Evolutionary conservation across 2,797 vertebrate species (phyloP).

Genomic region (Tadarida brasiliensis): DNA sequence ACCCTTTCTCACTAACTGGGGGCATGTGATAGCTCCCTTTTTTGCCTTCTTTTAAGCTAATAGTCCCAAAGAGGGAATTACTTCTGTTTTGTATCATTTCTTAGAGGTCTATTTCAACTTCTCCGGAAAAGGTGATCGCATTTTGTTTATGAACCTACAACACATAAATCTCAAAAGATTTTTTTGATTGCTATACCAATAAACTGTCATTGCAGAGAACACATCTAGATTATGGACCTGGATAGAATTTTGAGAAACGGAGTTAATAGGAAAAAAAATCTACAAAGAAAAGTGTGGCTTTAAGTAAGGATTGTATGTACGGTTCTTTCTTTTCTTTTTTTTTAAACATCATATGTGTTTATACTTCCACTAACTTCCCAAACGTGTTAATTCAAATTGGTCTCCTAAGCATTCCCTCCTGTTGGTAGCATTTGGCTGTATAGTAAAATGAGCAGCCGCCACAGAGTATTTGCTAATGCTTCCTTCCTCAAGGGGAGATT

Average conservation of each 20-base stretch:
- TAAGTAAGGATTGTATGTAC: background rate
- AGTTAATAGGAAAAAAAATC: background rate
- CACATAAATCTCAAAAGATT: background rate
- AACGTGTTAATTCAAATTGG: constrained; percentile 70
- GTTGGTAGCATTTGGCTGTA: constrained; percentile 45
- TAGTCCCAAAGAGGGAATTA: background rate
- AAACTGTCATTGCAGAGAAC: background rate
- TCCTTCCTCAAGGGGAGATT: constrained; percentile 61
- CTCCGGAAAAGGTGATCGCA: background rate
- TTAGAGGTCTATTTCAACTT: background rate
- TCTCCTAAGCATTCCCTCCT: constrained; percentile 74
- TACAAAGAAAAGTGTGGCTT: background rate
- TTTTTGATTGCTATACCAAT: background rate
- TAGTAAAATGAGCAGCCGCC: constrained; percentile 45
- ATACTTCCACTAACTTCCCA: constrained; percentile 52
- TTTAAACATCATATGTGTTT: constrained; percentile 44
- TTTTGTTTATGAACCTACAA: constrained; percentile 12
- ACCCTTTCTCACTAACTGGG: background rate
- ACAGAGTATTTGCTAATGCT: constrained; percentile 34
- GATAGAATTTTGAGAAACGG: background rate
- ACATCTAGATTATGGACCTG: background rate
- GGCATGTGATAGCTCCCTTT: background rate
- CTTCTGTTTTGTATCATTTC: background rate
- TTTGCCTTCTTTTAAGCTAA: background rate
- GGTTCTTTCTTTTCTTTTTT: background rate